Evolutionary conservation across 2,888 invertebrate species (phyloP), one percentile per base, ranked within the genome.

Genomic region (Athrips mouffetella): DNA sequence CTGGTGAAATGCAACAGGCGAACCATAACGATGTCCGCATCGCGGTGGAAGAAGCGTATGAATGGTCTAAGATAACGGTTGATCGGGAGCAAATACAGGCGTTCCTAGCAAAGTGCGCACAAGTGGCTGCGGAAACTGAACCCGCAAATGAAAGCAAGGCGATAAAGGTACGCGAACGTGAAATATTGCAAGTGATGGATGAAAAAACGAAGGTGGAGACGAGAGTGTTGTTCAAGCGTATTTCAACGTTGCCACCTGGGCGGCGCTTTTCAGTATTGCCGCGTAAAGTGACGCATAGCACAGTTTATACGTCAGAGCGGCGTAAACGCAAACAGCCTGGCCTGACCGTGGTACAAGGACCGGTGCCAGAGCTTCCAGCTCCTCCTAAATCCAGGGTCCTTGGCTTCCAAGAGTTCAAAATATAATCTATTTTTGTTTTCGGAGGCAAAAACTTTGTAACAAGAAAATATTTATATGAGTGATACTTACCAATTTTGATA

Each of bases 1-100:
- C 84, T 47, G 83, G 86, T 1, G 88, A 88, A 44, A 86, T 88
- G 85, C 86, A 86, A 54, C 88, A 88, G 61, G 80, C 80, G 2
- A 88, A 88, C 48, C 69, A 80, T 0, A 87, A 87, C 47, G 88
- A 88, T 52, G 85, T 88, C 3, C 76, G 82, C 7, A 74, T 81
- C 47, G 73, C 78, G 55, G 84, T 87, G 0, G 88, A 86, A 53
- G 85, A 85, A 58, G 86, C 86, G 8, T 75, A 71, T 42, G 81
- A 84, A 52, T 82, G 72, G 69, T 73, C 83, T 0, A 85, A 84
- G 54, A 83, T 79, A 55, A 47, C 85, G 54, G 77, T 74, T 47
- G 80, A 85, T 59, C 73, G 83, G 1, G 87, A 85, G 58, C 66
- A 75, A 44, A 75, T 87, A 1, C 82, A 80, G 52, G 79, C 85